Evolutionary conservation across 2,113 vertebrate species (phyloP).

Genomic region (Jacana jacana): DNA sequence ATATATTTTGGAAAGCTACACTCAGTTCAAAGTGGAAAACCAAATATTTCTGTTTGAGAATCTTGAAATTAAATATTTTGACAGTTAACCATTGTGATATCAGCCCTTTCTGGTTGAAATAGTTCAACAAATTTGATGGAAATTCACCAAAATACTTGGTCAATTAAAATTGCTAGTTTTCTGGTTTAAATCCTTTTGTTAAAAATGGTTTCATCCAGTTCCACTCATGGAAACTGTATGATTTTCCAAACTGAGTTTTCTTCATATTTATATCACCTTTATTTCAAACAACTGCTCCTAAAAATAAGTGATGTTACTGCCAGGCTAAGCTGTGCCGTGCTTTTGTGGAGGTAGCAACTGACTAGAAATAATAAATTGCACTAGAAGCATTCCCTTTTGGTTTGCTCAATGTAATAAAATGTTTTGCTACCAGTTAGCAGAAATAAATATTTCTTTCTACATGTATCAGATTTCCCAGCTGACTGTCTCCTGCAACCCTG

Average conservation of each 20-base stretch:
- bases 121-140: background rate
- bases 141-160: background rate
- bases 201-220: background rate
- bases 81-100: background rate
- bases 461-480: background rate
- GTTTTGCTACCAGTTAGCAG: background rate
- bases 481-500: accelerated
- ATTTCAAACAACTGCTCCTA: background rate
- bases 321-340: background rate
- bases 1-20: constrained; percentile 23
- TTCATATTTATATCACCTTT: background rate
- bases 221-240: background rate
- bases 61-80: background rate
- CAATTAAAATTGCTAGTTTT: background rate
- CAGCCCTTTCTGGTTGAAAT: background rate
- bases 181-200: background rate
- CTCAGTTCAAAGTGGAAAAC: background rate
- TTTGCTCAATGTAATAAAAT: background rate
- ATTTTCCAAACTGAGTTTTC: background rate
- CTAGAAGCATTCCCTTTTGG: background rate
- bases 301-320: background rate
- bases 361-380: background rate
- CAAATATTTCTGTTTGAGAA: background rate
- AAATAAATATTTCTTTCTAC: background rate
- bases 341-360: background rate